These are phyloP conservation scores for Anolis sagrei DNA, from an alignment of 2,113 vertebrate species.

Conservation along the genomic window DNA sequence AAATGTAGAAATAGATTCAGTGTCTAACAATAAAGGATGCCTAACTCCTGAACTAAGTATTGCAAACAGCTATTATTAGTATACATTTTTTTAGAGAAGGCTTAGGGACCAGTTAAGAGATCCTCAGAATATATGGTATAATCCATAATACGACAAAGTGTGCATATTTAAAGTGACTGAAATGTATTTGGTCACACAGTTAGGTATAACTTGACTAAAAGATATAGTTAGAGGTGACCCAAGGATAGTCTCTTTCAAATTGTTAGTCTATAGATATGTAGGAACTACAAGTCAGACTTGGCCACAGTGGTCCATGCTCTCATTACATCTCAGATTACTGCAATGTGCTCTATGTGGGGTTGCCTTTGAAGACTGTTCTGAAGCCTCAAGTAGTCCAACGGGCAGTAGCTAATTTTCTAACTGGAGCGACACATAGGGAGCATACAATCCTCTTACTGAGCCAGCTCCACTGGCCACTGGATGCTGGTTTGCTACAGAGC, in stretches of 20 bases:
- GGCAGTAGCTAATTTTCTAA: too few relatives aligned
- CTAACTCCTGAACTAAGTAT: slow-evolving; percentile 47
- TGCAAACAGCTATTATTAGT: slow-evolving; percentile 41
- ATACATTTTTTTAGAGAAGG: slow-evolving; percentile 55
- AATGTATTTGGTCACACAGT: slow-evolving; percentile 40
- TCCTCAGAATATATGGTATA: slow-evolving; percentile 31
- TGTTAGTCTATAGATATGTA: not conserved
- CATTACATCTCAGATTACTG: too few relatives aligned
- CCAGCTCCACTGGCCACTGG: too few relatives aligned
- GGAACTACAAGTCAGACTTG: not conserved
- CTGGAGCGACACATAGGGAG: too few relatives aligned
- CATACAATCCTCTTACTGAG: too few relatives aligned
- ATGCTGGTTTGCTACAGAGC: too few relatives aligned
- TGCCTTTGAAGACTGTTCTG: not conserved
- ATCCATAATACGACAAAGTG: slow-evolving; percentile 51
- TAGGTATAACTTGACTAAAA: slow-evolving; percentile 47
- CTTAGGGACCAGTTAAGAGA: slow-evolving; percentile 51
- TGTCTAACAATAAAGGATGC: slow-evolving; percentile 43
- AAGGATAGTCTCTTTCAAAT: slow-evolving; percentile 27
- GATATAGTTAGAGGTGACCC: slow-evolving; percentile 49
- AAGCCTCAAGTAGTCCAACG: too few relatives aligned
- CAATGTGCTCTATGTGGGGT: too few relatives aligned
- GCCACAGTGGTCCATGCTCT: too few relatives aligned
- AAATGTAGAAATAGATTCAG: slow-evolving; percentile 48
- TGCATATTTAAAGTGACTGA: slow-evolving; percentile 31